Evolutionary conservation across 2,797 vertebrate genomes (phyloP), one percentile per base, ranked within the genome.

Genomic region (Delichon dasypus): DNA sequence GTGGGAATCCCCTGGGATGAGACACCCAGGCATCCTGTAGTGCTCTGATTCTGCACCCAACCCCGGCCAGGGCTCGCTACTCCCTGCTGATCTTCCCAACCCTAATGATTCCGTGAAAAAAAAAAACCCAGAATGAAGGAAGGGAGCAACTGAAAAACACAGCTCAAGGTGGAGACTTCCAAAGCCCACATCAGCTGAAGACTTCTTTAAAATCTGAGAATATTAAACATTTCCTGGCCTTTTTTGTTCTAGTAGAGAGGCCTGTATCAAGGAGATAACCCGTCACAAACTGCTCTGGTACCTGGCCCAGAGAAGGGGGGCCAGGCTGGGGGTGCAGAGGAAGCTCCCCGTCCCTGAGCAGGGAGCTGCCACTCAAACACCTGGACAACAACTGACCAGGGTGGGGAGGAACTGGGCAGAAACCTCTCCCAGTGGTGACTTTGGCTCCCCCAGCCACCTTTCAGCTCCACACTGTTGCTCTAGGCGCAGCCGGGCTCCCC

Each of bases 351-450:
- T 3, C 77, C 55, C 66, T 8, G 4, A 15, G 6, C 6, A 32
- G 53, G 16, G 22, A 78, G 73, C 60, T 76, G 42, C 51, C 4
- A 4, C 54, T 13, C 48, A 8, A 30, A 42, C 5, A 3, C 51
- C 20, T 0, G 2, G 18, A 20, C 13, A 61, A 10, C 26, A 34
- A 30, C 30, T 10, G 34, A 6, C 3, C 5, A 5, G 47, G 9
- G 11, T 9, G 7, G 51, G 68, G 29, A 62, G 25, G 21, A 86
- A 38, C 25, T 7, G 2, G 40, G 36, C 22, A 29, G 19, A 70
- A 87, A 4, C 19, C 2, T 7, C 19, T 60, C 5, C 2, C 11
- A 7, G n/a, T 2, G 1, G 2, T 11, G 53, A 45, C 51, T 88
- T 9, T 42, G 36, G 9, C 0, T 3, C 3, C 51, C 57, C 9